Conservation (phyloP, 2,113 vertebrate genomes). For the Scortum barcoo region DNA sequence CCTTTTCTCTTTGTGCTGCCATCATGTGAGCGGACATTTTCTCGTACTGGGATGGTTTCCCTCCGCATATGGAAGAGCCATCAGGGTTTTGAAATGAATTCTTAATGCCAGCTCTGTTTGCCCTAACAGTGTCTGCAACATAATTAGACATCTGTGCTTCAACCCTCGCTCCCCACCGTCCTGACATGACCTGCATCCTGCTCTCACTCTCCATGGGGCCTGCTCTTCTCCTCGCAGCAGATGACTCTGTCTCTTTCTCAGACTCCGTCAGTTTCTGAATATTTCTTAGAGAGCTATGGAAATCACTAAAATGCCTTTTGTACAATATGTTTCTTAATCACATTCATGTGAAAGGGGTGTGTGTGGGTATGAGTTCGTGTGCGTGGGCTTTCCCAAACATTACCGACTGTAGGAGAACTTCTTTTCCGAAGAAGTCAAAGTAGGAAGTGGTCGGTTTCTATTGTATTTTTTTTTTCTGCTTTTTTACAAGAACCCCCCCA, state of each 20-base stretch:
- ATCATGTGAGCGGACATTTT: constrained; percentile 44
- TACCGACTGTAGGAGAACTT: constrained; percentile 43
- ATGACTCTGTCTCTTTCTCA: constrained; percentile 4
- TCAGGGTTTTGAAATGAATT: constrained; percentile 56
- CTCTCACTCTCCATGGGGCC: constrained; percentile 33
- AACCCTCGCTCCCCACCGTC: constrained; percentile 58
- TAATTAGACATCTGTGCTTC: constrained; percentile 76
- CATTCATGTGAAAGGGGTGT: background rate
- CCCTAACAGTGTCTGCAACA: constrained; percentile 57
- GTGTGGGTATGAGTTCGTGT: background rate
- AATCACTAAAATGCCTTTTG: constrained; percentile 1
- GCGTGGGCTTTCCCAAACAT: constrained; percentile 48
- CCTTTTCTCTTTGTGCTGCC: background rate
- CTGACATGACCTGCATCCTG: constrained; percentile 62
- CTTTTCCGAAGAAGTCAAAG: constrained; percentile 61
- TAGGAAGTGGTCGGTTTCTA: constrained; percentile 74
- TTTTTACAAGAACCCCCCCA: constrained; percentile 31
- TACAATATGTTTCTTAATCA: constrained; percentile 14
- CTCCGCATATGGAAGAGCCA: constrained; percentile 48
- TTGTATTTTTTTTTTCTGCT: constrained; percentile 48
- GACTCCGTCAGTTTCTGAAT: background rate
- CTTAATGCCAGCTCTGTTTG: constrained; percentile 63
- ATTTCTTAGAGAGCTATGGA: constrained; percentile 25
- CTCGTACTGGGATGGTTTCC: background rate
- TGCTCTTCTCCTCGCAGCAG: constrained; percentile 18